Percentiles rank a stretch among this genome's conserved stretches.
Conservation (phyloP, 1,140 invertebrate genomes). For the Rhyacophila brunnea region DNA sequence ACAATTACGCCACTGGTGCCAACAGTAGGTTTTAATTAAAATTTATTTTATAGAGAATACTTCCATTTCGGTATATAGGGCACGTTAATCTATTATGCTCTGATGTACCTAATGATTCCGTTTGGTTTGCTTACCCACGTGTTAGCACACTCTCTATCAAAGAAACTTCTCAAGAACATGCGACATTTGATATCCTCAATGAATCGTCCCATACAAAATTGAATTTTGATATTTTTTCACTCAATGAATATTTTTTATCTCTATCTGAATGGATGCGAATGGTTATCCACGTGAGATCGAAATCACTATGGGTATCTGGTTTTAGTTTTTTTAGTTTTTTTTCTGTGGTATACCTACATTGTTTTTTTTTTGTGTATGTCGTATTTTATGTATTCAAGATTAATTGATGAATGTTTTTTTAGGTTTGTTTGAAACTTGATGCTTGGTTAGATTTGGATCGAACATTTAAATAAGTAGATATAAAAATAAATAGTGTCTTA, state of each 20-base stretch:
- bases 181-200: conserved; percentile 27
- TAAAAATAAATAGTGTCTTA: too few species aligned
- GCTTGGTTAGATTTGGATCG: background rate
- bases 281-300: conserved; percentile 7
- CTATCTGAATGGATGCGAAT: conserved; percentile 6
- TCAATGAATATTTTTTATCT: background rate
- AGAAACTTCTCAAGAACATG: background rate
- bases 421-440: background rate
- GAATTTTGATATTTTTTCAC: conserved; percentile 23
- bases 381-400: too few species aligned
- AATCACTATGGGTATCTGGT: conserved; percentile 12
- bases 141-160: background rate
- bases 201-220: conserved; percentile 5
- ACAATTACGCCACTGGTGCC: too few species aligned
- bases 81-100: too few species aligned
- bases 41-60: too few species aligned
- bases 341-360: background rate
- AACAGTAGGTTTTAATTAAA: too few species aligned
- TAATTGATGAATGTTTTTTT: background rate
- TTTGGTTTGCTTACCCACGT: conserved; percentile 11
- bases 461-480: background rate
- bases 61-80: too few species aligned
- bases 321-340: background rate
- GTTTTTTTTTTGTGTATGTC: too few species aligned
- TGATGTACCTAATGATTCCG: too few species aligned